Conservation (phyloP, 2,113 vertebrate genomes). For the Xiphophorus couchianus region DNA sequence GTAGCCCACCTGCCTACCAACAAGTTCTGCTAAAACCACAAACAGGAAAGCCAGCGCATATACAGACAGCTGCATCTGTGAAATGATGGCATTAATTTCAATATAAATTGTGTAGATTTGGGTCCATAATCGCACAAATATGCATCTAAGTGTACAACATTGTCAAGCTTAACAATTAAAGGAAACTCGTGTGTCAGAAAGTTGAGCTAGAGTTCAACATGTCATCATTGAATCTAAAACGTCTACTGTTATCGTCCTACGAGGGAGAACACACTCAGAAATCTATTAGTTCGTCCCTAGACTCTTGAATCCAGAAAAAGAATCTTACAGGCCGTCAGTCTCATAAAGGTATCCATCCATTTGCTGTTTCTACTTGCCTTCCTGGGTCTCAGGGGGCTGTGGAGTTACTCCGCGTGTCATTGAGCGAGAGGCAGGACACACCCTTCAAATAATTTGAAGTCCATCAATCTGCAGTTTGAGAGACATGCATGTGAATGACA, state of each 20-base stretch:
- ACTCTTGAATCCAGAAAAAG: not conserved
- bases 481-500: not conserved
- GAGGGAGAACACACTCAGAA: not conserved
- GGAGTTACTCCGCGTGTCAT: not conserved
- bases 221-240: too few relatives aligned
- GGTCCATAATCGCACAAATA: not conserved
- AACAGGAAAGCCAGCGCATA: not conserved
- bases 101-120: not conserved
- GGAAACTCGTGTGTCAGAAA: too few relatives aligned
- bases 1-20: not conserved
- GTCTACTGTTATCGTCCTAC: too few relatives aligned
- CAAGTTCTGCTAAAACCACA: not conserved
- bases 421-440: not conserved
- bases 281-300: not conserved
- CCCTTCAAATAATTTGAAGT: not conserved
- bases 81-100: not conserved
- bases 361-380: not conserved
- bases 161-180: too few relatives aligned
- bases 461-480: not conserved
- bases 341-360: not conserved
- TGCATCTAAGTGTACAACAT: not conserved
- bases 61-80: not conserved
- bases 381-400: too few relatives aligned
- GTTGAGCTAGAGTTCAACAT: too few relatives aligned
- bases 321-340: not conserved